These are phyloP conservation scores for Trilocha varians DNA, from an alignment of 2,888 invertebrate genomes.

Conservation along the genomic window DNA sequence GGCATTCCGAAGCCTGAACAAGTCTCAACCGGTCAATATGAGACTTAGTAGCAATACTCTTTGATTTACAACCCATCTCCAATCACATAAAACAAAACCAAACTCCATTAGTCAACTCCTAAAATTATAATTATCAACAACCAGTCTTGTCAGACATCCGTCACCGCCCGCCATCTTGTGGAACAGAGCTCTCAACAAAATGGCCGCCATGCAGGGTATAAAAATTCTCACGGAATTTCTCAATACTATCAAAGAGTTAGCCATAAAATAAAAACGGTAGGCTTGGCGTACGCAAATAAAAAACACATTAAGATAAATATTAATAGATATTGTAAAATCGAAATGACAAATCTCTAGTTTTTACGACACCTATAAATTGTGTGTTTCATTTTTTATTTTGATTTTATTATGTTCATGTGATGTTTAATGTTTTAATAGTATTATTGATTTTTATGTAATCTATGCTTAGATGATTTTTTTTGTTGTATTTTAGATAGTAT, in stretches of 20 bases:
- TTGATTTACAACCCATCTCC: constrained; percentile 15
- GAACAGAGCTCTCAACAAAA: neutral
- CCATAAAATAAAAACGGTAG: constrained; percentile 22
- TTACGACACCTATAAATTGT: constrained; percentile 15
- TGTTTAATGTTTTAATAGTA: neutral
- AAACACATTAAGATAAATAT: constrained; percentile 21
- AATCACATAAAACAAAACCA: constrained; percentile 18
- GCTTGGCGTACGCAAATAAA: constrained; percentile 21
- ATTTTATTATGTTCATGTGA: neutral
- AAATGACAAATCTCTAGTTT: constrained; percentile 16
- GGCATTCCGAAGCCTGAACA: neutral
- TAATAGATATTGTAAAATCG: constrained; percentile 21
- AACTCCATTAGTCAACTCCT: constrained; percentile 21
- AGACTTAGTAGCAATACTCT: constrained; percentile 1
- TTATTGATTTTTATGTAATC: too few species aligned
- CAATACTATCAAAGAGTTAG: constrained; percentile 16
- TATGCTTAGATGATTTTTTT: too few species aligned
- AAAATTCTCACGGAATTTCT: neutral
- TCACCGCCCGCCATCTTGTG: neutral
- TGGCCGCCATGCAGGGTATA: neutral
- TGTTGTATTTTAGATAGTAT: too few species aligned
- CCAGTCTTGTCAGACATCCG: neutral
- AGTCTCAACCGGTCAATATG: neutral
- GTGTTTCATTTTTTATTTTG: neutral
- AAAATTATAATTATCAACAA: constrained; percentile 6